These are phyloP conservation scores for Xiphophorus birchmanni DNA, from an alignment of 2,797 vertebrate genomes.

Conservation along the genomic window DNA sequence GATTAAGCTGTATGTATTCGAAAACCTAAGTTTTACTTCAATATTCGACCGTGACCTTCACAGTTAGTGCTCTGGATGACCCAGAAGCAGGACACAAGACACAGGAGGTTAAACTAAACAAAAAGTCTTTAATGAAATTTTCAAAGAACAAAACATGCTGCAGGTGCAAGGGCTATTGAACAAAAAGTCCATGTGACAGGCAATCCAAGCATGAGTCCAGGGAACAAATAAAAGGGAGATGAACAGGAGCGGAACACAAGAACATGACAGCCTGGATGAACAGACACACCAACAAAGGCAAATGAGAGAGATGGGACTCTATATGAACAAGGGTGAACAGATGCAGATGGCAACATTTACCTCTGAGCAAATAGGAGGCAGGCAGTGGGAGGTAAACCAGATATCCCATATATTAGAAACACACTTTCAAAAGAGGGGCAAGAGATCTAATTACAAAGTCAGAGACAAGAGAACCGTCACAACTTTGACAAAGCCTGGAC, in stretches of 20 bases:
- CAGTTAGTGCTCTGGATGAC: neutral
- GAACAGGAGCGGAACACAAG: neutral
- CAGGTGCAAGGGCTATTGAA: neutral
- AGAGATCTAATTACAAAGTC: neutral
- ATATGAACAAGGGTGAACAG: slow-evolving; percentile 5
- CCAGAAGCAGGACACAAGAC: neutral
- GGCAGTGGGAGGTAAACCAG: neutral
- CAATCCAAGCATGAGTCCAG: slow-evolving; percentile 1
- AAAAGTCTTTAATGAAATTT: slow-evolving; percentile 1
- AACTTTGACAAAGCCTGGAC: neutral
- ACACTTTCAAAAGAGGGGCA: neutral
- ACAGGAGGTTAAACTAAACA: neutral
- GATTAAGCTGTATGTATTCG: neutral
- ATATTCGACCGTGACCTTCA: neutral
- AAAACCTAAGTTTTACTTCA: neutral
- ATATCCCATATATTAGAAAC: neutral
- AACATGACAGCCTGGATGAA: neutral
- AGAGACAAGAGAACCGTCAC: neutral
- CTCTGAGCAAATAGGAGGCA: neutral
- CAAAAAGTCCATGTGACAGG: slow-evolving; percentile 5
- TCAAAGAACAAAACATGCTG: slow-evolving; percentile 1
- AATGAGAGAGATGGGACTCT: neutral
- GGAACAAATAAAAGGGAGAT: slow-evolving; percentile 8
- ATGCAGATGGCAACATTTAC: slow-evolving; percentile 11
- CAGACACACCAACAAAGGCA: slow-evolving; percentile 7